Conservation (phyloP, 2,888 invertebrate genomes). For the Xestia c-nigrum region DNA sequence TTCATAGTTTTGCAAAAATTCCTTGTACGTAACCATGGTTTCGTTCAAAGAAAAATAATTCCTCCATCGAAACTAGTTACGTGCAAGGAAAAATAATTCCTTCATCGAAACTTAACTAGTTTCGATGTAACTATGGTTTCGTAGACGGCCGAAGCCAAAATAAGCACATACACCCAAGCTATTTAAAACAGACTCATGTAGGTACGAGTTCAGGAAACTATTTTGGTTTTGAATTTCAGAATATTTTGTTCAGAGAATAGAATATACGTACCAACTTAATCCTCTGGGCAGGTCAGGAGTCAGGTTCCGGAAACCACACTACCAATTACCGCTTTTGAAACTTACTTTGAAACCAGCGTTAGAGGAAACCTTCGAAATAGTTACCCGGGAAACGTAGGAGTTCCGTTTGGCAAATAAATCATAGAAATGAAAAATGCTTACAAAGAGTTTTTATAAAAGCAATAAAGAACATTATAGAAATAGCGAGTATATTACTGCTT, state of each 20-base stretch:
- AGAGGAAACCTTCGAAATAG: conserved; percentile 12
- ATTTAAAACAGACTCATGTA: not conserved
- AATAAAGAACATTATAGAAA: not conserved
- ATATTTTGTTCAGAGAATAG: not conserved
- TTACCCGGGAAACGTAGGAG: conserved; percentile 11
- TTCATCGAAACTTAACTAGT: too few relatives aligned
- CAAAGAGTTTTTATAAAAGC: conserved; percentile 1
- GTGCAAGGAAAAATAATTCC: too few relatives aligned
- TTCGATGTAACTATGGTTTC: too few relatives aligned
- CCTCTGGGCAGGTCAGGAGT: conserved; percentile 50
- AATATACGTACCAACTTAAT: conserved; percentile 42
- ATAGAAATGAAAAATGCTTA: not conserved
- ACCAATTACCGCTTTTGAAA: conserved; percentile 33
- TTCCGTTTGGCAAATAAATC: conserved; percentile 2
- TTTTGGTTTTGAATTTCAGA: not conserved
- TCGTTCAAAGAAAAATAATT: too few relatives aligned
- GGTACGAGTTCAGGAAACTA: not conserved
- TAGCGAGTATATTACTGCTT: not conserved
- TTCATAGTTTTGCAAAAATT: too few relatives aligned
- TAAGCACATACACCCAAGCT: too few relatives aligned
- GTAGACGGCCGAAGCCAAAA: too few relatives aligned
- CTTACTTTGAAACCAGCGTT: conserved; percentile 10
- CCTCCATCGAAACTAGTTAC: too few relatives aligned
- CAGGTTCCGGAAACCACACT: conserved; percentile 37
- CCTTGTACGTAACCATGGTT: too few relatives aligned